Evolutionary conservation across 2,113 vertebrate species (phyloP).

Genomic region (Callocephalon fimbriatum): DNA sequence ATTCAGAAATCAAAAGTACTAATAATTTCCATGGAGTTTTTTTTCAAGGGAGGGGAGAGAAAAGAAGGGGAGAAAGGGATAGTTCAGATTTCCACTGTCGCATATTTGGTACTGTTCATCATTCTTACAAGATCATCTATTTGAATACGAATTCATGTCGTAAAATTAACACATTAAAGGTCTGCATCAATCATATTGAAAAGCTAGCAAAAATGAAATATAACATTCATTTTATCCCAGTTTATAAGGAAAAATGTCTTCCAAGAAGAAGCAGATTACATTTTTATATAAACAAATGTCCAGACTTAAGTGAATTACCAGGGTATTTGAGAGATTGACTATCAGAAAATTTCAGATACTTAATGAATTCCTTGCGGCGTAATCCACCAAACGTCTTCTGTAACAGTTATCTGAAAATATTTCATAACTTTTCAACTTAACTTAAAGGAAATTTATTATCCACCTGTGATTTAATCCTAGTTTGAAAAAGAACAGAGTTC

Average conservation of each 20-base stretch:
- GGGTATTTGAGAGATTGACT: background rate
- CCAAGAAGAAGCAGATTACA: background rate
- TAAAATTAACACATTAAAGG: constrained; percentile 54
- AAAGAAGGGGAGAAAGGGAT: background rate
- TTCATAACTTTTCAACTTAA: constrained; percentile 1
- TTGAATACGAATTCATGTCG: constrained; percentile 51
- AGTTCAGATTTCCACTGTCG: background rate
- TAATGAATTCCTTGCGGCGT: background rate
- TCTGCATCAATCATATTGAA: constrained; percentile 58
- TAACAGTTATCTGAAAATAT: background rate
- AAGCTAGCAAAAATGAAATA: constrained; percentile 65
- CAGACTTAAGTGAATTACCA: constrained; percentile 13
- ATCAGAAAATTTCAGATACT: constrained; percentile 9
- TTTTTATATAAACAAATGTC: constrained; percentile 46
- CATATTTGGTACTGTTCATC: background rate
- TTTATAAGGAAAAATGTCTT: constrained; percentile 43
- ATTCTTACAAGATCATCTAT: constrained; percentile 40
- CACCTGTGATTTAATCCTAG: background rate
- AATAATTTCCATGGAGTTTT: background rate
- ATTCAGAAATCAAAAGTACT: background rate
- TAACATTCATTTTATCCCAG: constrained; percentile 16
- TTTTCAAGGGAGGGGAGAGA: background rate
- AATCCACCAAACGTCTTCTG: background rate
- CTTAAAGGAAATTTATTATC: constrained; percentile 13
- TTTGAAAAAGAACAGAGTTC: constrained; percentile 11